A percentile compares a stretch with the other conserved stretches of the same genome.
Evolutionary conservation across 2,113 vertebrate species (phyloP).

Genomic region (Rallus limicola): DNA sequence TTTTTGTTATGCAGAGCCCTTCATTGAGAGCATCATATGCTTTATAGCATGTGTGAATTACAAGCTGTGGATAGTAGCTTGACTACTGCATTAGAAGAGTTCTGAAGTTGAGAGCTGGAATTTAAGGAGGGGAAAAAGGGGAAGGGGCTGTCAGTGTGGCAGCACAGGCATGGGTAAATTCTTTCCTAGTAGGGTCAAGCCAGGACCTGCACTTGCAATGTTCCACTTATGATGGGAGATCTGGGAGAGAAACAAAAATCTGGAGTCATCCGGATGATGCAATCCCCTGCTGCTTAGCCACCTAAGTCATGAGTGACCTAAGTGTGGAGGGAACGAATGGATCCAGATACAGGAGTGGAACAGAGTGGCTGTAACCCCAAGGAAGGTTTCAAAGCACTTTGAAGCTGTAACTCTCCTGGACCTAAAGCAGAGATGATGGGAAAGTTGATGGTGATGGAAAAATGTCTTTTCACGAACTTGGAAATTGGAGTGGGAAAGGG

Average conservation of each 20-base stretch:
- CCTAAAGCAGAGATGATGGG: background rate
- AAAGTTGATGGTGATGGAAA: background rate
- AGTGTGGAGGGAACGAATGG: background rate
- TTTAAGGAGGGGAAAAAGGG: background rate
- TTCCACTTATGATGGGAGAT: background rate
- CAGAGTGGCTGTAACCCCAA: background rate
- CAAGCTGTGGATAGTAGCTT: background rate
- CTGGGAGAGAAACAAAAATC: background rate
- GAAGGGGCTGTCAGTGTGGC: background rate
- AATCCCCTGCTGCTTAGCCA: background rate
- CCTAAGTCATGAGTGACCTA: fast-evolving
- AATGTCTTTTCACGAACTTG: background rate
- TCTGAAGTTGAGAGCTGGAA: background rate
- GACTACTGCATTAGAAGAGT: background rate
- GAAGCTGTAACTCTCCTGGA: background rate
- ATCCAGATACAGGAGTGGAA: background rate
- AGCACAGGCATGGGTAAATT: background rate
- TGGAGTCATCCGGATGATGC: background rate
- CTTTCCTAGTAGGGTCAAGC: background rate
- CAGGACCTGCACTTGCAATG: background rate
- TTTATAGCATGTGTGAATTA: conserved; percentile 3
- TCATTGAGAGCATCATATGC: background rate
- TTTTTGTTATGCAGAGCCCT: background rate
- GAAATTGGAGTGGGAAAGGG: fast-evolving
- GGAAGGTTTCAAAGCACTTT: background rate